phyloP scores from a whole-genome alignment of 2,113 vertebrate genomes.

The Panthera uncia region DNA sequence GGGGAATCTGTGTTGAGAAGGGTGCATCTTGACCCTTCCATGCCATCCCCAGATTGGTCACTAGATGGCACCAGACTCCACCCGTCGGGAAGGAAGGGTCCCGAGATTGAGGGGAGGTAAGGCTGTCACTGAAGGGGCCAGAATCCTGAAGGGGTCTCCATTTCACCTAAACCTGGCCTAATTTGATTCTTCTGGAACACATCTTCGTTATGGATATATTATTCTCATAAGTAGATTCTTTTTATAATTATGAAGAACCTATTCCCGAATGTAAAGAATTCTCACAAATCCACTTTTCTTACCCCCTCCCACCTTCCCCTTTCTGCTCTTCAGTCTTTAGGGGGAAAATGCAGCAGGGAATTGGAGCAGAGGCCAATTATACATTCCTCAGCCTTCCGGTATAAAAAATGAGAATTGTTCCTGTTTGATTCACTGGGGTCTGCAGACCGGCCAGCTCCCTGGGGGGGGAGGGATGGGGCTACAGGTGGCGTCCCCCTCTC shows the following conservation, averaged over 20 bases:
- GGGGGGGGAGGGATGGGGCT: accelerated
- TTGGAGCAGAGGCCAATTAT: not conserved
- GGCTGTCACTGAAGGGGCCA: not conserved
- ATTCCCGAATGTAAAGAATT: not conserved
- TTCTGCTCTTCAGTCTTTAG: not conserved
- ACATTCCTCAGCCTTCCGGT: not conserved
- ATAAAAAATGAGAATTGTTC: not conserved
- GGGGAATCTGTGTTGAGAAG: not conserved
- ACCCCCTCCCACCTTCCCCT: not conserved
- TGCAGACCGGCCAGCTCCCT: not conserved
- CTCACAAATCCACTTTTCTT: not conserved
- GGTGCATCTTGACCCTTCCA: too few relatives aligned
- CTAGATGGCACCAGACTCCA: constrained; percentile 58
- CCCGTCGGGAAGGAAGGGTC: not conserved
- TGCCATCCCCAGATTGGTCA: not conserved
- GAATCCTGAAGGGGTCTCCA: not conserved
- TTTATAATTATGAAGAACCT: not conserved
- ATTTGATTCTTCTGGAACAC: not conserved
- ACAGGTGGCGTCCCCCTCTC: not conserved
- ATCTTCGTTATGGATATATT: not conserved
- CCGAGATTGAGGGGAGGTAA: accelerated
- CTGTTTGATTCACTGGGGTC: not conserved
- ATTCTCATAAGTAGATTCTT: not conserved
- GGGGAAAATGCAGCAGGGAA: not conserved
- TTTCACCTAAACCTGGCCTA: not conserved